Evolutionary conservation across 2,113 vertebrate species (phyloP), one percentile per base, ranked within the genome.

Genomic region (Dendrocopos noguchii): DNA sequence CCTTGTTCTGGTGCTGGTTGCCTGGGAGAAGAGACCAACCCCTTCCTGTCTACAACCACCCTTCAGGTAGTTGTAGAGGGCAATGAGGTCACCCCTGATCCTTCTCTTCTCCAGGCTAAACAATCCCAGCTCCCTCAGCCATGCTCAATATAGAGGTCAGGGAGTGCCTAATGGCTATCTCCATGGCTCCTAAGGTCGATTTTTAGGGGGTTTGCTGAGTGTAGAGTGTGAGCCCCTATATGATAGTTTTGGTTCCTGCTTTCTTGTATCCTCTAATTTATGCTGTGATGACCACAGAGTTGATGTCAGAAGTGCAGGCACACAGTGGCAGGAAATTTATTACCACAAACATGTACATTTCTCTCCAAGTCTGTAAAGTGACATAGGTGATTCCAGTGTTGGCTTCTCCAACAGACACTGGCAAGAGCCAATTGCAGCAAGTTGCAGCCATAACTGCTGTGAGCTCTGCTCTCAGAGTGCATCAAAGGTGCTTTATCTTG

Each of bases 381-480:
- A 8, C 20, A 2, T 0, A 14, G 10, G 44, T 55, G 60, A 28
- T 4, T 19, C 6, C n/a, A 12, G 1, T 3, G 7, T 33, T 59
- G 64, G 15, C 21, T 55, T 75, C 31, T 50, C 13, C 46, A 24
- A 0, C 5, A 42, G 22, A 3, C 0, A 0, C 5, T 1, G 9
- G 6, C 19, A 61, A 68, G 18, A 82, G 46, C 12, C 60, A 65
- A 19, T 44, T 53, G 39, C 15, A 7, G 21, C 15, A 42, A 27
- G 60, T 12, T 0, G 0, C 55, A 39, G 10, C 31, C 6, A 1
- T 27, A 46, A 28, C 39, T 0, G 0, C 59, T 33, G n/a, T 12
- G 5, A 64, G 34, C 28, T 46, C 46, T 25, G 11, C 27, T 50
- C 75, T 56, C 33, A 7, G 36, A 56, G 46, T 22, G n/a, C 12